Conservation (phyloP, 2,797 vertebrate genomes). For the Myiotriccus ornatus region DNA sequence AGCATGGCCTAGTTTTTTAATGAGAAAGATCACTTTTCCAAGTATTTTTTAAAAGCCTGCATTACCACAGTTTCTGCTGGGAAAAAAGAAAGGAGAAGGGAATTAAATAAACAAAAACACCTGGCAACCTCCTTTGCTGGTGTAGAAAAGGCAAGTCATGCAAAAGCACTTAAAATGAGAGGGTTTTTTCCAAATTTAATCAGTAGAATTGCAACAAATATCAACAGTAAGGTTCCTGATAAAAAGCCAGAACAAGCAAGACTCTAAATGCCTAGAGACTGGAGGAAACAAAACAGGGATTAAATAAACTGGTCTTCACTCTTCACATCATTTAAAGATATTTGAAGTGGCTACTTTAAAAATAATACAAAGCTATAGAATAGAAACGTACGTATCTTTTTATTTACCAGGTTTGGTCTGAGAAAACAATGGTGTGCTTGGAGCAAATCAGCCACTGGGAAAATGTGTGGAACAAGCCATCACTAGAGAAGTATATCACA, state of each 20-base stretch:
- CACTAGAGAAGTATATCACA: background rate
- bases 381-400: background rate
- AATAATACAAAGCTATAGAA: background rate
- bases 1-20: slow-evolving; percentile 9
- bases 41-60: slow-evolving; percentile 17
- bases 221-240: background rate
- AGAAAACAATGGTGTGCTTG: background rate
- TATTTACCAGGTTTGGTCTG: background rate
- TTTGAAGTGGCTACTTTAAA: background rate
- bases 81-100: background rate
- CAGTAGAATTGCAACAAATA: background rate
- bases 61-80: slow-evolving; percentile 14
- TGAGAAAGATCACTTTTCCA: slow-evolving; percentile 37
- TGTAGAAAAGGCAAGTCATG: background rate
- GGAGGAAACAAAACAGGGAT: background rate
- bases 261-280: background rate
- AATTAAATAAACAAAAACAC: slow-evolving; percentile 45
- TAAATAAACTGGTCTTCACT: background rate
- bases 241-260: background rate
- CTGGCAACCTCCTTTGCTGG: background rate
- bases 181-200: background rate
- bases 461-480: background rate
- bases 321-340: background rate
- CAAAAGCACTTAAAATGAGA: background rate
- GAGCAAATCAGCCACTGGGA: background rate